Evolutionary conservation across 2,797 vertebrate genomes (phyloP).

Genomic region (Argyrosomus regius): DNA sequence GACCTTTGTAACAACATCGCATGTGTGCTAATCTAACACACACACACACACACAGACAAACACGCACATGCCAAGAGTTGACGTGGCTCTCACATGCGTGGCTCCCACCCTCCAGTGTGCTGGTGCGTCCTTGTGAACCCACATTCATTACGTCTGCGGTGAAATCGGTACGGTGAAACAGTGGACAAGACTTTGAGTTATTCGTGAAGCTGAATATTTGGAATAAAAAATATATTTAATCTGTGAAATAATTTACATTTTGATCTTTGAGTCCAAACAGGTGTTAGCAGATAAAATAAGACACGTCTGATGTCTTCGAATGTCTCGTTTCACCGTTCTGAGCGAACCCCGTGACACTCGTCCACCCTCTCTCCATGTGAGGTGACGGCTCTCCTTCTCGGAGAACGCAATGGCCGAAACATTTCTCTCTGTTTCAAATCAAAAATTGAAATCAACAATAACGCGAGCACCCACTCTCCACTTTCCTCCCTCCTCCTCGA

Average conservation of each 20-base stretch:
- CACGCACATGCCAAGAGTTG: conserved; percentile 46
- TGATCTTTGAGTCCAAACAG: neutral
- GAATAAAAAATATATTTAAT: neutral
- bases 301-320: neutral
- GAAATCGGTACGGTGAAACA: conserved; percentile 61
- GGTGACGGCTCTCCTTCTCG: conserved; percentile 59
- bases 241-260: too few relatives aligned
- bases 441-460: conserved; percentile 74
- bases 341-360: conserved; percentile 42
- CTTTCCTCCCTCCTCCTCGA: conserved; percentile 72
- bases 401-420: conserved; percentile 68
- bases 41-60: conserved; percentile 33
- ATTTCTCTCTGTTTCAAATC: conserved; percentile 76
- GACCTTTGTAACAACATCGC: conserved; percentile 67
- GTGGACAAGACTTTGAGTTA: neutral
- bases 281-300: neutral
- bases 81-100: conserved; percentile 72
- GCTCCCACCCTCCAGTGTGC: conserved; percentile 74
- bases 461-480: conserved; percentile 78
- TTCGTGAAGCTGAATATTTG: neutral
- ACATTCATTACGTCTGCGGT: conserved; percentile 60
- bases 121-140: conserved; percentile 80
- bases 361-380: conserved; percentile 51
- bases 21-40: conserved; percentile 76
- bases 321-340: conserved; percentile 58